Conservation (phyloP, 1,140 invertebrate species). For the Mylabris phalerata region DNA sequence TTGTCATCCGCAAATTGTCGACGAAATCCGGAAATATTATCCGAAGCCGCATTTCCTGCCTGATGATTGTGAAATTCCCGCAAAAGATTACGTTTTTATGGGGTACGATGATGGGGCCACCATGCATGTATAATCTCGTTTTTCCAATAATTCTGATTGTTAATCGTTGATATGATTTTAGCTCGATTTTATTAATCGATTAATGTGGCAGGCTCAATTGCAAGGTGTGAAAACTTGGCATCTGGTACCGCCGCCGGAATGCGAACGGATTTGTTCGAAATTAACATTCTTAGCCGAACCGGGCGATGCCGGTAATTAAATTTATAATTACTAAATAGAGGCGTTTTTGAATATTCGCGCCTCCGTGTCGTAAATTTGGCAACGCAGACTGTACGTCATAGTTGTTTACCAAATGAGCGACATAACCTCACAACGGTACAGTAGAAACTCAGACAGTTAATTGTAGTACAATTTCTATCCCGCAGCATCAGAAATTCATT, state of each 20-base stretch:
- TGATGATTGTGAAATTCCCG: constrained; percentile 76
- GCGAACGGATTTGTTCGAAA: constrained; percentile 66
- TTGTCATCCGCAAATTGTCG: constrained; percentile 72
- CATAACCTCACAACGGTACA: no score
- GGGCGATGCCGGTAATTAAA: constrained; percentile 72
- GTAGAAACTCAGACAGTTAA: no score
- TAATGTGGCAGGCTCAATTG: constrained; percentile 93
- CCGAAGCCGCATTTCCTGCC: constrained; percentile 81
- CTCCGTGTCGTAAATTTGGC: no score
- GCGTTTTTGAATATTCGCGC: no score
- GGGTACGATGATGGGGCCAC: constrained; percentile 85
- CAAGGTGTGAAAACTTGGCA: constrained; percentile 80
- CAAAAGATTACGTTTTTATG: constrained; percentile 91
- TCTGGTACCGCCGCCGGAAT: constrained; percentile 81
- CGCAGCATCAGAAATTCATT: no score
- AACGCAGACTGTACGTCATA: no score
- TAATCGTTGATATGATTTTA: constrained; percentile 43
- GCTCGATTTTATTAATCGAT: constrained; percentile 84
- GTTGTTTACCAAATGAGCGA: no score
- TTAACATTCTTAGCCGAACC: constrained; percentile 74
- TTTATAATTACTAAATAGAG: no score
- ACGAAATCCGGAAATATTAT: constrained; percentile 72
- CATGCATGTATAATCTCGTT: constrained; percentile 71
- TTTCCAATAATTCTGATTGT: not conserved
- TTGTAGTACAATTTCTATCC: no score